Base-by-base conservation (phyloP, 2,888 invertebrate genomes). In the Campaea margaritaria region DNA sequence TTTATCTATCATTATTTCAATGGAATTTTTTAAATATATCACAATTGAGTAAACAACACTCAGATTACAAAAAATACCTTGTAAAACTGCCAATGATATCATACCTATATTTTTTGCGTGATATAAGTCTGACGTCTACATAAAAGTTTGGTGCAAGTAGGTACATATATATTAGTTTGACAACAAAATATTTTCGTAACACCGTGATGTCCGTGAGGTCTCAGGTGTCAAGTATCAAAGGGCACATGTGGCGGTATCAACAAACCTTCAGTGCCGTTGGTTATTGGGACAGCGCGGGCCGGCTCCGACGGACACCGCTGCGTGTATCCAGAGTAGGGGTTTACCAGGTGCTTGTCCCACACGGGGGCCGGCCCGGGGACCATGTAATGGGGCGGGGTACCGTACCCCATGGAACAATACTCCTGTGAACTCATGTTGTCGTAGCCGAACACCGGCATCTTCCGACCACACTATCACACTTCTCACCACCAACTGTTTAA, bases 401-500 rank as follows among this genome's bases (percentile, higher is more conserved):
- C 76, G 72, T 84, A 90, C 58, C 84, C 81, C 82, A 84, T 74
- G 57, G 82, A 74, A 71, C 83, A 87, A 70, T 85, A 68, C 67
- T 91, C 89, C 76, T 89, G 88, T 47, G 88, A 79, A 67, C 83
- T 70, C 82, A 89, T 84, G 78, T 79, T 83, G 58, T 86, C 86
- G 85, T 76, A 84, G 15, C 89, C 87, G 55, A 88, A 81, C 77
- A 85, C 89, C 73, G 90, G 91, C 91, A 92, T 92, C 72, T 86
- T 91, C 81, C 81, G 70, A 68, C 73, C 68, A 64, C 72, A 67
- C 78, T 69, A 75, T 68, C 69, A 74, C 67, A 63, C 72, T 69
- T 65, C 69, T 74, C 76, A 76, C 83, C 68, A 68, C 68, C 74
- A 72, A 81, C 72, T 75, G 73, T 78, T 76, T 78, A 75, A 75